Conservation (phyloP, 2,888 invertebrate species). For the Candidula unifasciata region DNA sequence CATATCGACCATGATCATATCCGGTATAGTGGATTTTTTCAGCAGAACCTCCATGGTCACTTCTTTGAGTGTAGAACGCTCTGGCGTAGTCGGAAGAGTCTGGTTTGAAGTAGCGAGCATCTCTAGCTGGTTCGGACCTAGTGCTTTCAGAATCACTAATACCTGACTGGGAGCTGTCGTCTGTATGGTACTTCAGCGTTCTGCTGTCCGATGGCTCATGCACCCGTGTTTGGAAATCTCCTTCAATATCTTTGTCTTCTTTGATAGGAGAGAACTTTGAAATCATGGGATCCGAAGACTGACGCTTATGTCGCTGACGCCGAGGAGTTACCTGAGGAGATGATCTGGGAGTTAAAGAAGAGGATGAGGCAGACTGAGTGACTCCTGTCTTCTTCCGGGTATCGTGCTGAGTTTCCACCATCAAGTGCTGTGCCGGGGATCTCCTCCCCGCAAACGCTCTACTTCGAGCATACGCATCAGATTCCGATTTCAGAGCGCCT, state of each 20-base stretch:
- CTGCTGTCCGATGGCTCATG: conserved; percentile 44
- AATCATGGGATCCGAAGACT: conserved; percentile 81
- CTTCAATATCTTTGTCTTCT: conserved; percentile 79
- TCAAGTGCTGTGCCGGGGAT: conserved; percentile 43
- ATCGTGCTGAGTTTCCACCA: conserved; percentile 53
- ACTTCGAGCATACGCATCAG: conserved; percentile 56
- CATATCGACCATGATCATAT: conserved; percentile 27
- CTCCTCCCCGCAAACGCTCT: conserved; percentile 53
- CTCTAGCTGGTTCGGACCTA: conserved; percentile 69
- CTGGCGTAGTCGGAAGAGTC: conserved; percentile 54
- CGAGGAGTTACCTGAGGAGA: conserved; percentile 75
- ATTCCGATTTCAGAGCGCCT: conserved; percentile 68
- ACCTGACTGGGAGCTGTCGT: conserved; percentile 73
- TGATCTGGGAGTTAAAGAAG: conserved; percentile 63
- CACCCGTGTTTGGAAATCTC: conserved; percentile 73
- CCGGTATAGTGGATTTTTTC: conserved; percentile 55
- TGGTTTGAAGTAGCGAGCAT: conserved; percentile 60
- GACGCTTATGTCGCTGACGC: conserved; percentile 79
- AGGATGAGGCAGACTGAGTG: conserved; percentile 56
- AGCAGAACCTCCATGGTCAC: conserved; percentile 58
- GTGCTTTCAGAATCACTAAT: conserved; percentile 73
- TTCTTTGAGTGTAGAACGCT: background rate
- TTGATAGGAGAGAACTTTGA: conserved; percentile 80
- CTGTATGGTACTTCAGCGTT: conserved; percentile 61
- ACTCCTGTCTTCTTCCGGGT: conserved; percentile 57